A percentile compares a stretch with the other conserved stretches of the same genome.
phyloP scores from a whole-genome alignment of 2,888 invertebrate genomes.

The Morpho deidamia region DNA sequence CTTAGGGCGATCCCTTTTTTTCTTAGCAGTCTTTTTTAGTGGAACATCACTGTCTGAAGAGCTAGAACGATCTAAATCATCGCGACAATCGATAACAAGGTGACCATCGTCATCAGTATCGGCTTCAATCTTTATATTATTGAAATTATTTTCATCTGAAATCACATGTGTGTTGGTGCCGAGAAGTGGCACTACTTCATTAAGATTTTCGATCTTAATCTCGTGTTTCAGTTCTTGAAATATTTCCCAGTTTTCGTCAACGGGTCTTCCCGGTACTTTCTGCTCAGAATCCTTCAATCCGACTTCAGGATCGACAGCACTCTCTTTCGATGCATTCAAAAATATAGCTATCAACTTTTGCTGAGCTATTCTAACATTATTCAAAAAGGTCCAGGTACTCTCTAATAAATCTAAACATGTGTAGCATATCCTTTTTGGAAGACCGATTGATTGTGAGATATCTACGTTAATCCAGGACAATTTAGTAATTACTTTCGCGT shows the following conservation, averaged over 20 bases:
- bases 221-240: conserved; percentile 47
- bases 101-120: conserved; percentile 33
- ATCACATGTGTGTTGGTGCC: background rate
- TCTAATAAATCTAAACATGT: conserved; percentile 65
- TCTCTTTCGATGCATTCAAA: conserved; percentile 30
- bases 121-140: conserved; percentile 32
- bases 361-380: conserved; percentile 57
- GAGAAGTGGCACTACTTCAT: background rate
- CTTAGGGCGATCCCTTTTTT: conserved; percentile 42
- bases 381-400: conserved; percentile 61
- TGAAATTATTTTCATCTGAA: background rate
- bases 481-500: conserved; percentile 55
- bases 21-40: conserved; percentile 37
- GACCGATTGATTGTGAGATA: conserved; percentile 37
- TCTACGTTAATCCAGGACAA: conserved; percentile 68
- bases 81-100: conserved; percentile 24
- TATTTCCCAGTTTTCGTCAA: conserved; percentile 54
- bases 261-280: conserved; percentile 43
- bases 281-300: conserved; percentile 24
- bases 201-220: conserved; percentile 41
- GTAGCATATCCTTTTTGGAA: conserved; percentile 64
- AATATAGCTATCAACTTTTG: conserved; percentile 45
- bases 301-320: conserved; percentile 16
- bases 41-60: conserved; percentile 57
- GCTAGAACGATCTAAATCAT: conserved; percentile 37